Conservation (phyloP, 2,888 invertebrate species). For the Caradrina kadenii region DNA sequence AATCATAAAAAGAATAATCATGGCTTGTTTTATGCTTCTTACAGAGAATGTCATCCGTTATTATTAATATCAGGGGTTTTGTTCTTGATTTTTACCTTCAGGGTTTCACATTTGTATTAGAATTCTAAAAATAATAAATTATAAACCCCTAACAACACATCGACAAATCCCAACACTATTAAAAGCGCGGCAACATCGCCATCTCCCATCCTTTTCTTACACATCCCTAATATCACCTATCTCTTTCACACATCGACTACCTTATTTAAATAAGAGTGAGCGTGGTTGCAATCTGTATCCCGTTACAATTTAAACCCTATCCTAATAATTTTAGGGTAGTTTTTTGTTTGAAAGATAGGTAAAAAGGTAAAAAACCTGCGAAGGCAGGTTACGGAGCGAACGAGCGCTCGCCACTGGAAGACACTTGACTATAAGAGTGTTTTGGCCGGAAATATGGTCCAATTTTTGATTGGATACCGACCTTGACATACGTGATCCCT, state of each 20-base stretch:
- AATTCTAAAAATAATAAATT: conserved; percentile 15
- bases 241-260: conserved; percentile 85
- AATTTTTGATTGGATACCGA: conserved; percentile 73
- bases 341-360: conserved; percentile 55
- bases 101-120: too few relatives aligned
- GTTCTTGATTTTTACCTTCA: background rate
- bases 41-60: too few relatives aligned
- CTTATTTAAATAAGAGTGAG: conserved; percentile 90
- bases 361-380: conserved; percentile 81
- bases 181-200: conserved; percentile 84
- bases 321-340: conserved; percentile 67
- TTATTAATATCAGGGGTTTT: background rate
- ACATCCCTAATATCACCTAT: conserved; percentile 75
- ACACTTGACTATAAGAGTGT: conserved; percentile 81
- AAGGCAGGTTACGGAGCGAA: conserved; percentile 80
- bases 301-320: conserved; percentile 73
- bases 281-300: conserved; percentile 72
- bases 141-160: conserved; percentile 51
- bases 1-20: background rate
- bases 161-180: conserved; percentile 77
- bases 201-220: conserved; percentile 77
- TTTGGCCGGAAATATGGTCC: conserved; percentile 83
- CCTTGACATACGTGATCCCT: conserved; percentile 68
- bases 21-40: too few relatives aligned
- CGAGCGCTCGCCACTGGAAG: conserved; percentile 78